Percentiles rank a stretch among this genome's conserved stretches.
Evolutionary conservation across 2,113 vertebrate genomes (phyloP).

Genomic region (Pelodiscus sinensis): DNA sequence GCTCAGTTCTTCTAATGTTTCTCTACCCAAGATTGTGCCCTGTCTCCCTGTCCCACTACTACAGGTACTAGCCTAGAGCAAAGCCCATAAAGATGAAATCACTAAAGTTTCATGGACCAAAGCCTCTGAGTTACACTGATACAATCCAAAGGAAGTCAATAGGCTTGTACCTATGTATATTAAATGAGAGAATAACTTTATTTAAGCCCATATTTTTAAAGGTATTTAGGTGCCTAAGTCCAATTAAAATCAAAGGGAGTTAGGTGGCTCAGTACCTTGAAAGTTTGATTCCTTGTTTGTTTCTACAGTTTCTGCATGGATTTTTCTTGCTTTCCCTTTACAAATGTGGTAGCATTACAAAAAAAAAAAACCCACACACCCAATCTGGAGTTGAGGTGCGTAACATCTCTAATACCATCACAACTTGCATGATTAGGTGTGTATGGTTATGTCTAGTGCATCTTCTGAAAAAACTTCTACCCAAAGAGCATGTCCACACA

Average conservation of each 20-base stretch:
- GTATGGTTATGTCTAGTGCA: background rate
- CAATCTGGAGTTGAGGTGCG: background rate
- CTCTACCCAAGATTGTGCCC: background rate
- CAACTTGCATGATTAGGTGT: background rate
- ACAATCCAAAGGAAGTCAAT: background rate
- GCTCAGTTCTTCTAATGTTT: background rate
- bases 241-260: background rate
- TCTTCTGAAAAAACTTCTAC: too few relatives aligned
- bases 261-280: background rate
- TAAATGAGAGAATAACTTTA: background rate
- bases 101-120: background rate
- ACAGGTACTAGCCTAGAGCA: background rate
- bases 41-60: background rate
- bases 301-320: background rate
- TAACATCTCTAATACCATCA: background rate
- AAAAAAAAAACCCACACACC: background rate
- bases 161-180: background rate
- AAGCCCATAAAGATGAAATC: background rate
- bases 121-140: background rate
- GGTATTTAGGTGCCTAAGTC: background rate
- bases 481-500: too few relatives aligned
- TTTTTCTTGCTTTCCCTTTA: background rate
- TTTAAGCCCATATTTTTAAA: background rate
- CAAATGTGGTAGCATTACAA: background rate
- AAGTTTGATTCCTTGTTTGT: background rate